A percentile compares a stretch with the other conserved stretches of the same genome.
phyloP scores from a whole-genome alignment of 2,797 vertebrate genomes.

The Rhadinocentrus ornatus region DNA sequence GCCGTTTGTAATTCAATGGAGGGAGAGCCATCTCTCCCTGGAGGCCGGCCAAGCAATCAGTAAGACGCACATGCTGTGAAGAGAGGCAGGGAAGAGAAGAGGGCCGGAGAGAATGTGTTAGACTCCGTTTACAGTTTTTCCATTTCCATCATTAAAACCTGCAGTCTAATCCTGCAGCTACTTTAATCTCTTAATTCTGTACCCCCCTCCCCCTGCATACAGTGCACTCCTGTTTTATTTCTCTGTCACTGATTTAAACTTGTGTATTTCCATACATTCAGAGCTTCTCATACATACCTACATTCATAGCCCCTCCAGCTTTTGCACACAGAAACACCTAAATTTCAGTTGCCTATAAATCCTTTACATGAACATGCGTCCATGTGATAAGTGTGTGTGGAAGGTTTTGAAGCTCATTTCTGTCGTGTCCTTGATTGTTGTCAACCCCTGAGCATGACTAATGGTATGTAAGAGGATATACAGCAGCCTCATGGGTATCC shows the following conservation, averaged over 20 bases:
- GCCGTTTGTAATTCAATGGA: constrained; percentile 56
- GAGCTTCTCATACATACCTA: no score
- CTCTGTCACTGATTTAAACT: constrained; percentile 57
- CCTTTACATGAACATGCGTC: constrained; percentile 28
- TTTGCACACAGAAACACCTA: constrained; percentile 12
- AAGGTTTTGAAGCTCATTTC: constrained; percentile 21
- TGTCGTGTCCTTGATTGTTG: constrained; percentile 26
- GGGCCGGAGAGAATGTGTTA: constrained; percentile 64
- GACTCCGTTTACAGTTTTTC: constrained; percentile 72
- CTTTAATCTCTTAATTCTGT: constrained; percentile 84
- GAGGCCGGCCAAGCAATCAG: constrained; percentile 64
- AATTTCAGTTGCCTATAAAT: constrained; percentile 52
- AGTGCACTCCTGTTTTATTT: constrained; percentile 41
- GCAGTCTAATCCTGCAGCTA: constrained; percentile 79
- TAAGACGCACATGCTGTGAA: constrained; percentile 61
- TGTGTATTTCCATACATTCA: constrained; percentile 42
- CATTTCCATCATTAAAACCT: constrained; percentile 84
- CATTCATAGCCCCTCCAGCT: constrained; percentile 7
- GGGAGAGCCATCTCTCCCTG: constrained; percentile 38
- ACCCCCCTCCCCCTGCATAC: constrained; percentile 58
- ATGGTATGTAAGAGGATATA: constrained; percentile 62
- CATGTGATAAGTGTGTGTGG: constrained; percentile 15
- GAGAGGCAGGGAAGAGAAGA: constrained; percentile 51
- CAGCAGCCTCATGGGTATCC: constrained; percentile 28
- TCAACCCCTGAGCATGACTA: constrained; percentile 38